Evolutionary conservation across 1,140 invertebrate species (phyloP), one percentile per base, ranked within the genome.

Genomic region (Drosophila eugracilis): DNA sequence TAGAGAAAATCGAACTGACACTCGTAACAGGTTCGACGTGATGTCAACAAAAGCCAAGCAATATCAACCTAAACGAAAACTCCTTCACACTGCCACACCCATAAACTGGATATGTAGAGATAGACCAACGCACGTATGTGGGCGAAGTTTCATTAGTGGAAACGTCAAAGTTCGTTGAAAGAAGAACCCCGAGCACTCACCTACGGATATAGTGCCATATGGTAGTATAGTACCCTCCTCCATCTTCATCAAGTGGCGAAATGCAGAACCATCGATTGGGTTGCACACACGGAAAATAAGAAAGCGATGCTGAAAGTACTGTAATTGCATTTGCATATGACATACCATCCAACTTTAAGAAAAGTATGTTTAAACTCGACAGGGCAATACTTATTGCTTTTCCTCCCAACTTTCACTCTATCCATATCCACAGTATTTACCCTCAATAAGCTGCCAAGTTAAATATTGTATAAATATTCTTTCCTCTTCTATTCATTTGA

Each of bases 281-380:
- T 49, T 41, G 14, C 42, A n/a, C 26, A 4, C 1, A 26, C n/a
- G n/a, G 44, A 57, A 48, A 47, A 47, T 30, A 39, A 30, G 10
- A 50, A 45, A 19, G 55, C 41, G 24, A 39, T 36, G 57, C 10
- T 14, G 10, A 48, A 66, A 52, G 32, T 58, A 62, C 48, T 60
- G 58, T 54, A 83, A 84, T 75, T 66, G 76, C 59, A 84, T 85
- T 84, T 85, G 80, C 71, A 79, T 84, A 75, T 85, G 71, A 66
- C 71, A 85, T 79, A 54, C 15, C 34, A 45, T 42, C 54, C 19
- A 37, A 55, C 45, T 54, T 55, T 41, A 52, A 28, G 19, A 17
- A 37, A 44, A 24, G n/a, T 22, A n/a, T n/a, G n/a, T n/a, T n/a
- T n/a, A n/a, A n/a, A n/a, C 10, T n/a, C 7, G 4, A 32, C 14